A percentile compares a stretch with the other conserved stretches of the same genome.
phyloP scores from a whole-genome alignment of 2,888 invertebrate species.

The Chrysopilus asiliformis region DNA sequence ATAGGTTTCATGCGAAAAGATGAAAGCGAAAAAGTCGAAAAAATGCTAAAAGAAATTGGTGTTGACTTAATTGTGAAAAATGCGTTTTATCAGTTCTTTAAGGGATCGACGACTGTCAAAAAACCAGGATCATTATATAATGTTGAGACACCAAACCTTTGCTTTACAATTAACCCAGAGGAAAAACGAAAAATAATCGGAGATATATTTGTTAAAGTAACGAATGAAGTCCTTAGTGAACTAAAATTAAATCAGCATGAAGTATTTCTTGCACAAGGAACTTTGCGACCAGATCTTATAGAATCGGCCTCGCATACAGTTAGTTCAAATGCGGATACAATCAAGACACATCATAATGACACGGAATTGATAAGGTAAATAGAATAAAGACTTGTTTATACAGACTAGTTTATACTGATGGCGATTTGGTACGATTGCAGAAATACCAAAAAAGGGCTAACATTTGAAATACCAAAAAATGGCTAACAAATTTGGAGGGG shows the following conservation, averaged over 20 bases:
- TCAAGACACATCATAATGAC: constrained; percentile 99
- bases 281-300: constrained; percentile 92
- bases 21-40: constrained; percentile 80
- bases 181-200: constrained; percentile 98
- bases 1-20: constrained; percentile 84
- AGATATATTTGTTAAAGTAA: constrained; percentile 92
- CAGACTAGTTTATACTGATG: no score
- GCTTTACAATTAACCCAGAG: constrained; percentile 82
- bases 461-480: no score
- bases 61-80: constrained; percentile 66
- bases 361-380: constrained; percentile 75
- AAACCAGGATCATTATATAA: constrained; percentile 40
- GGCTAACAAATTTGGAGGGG: no score
- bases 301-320: constrained; percentile 87
- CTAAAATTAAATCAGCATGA: constrained; percentile 84
- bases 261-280: constrained; percentile 88
- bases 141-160: constrained; percentile 64
- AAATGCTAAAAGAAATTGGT: constrained; percentile 68
- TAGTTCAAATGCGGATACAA: constrained; percentile 82
- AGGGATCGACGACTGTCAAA: constrained; percentile 72
- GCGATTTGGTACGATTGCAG: no score
- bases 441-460: no score
- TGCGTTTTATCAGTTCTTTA: constrained; percentile 56
- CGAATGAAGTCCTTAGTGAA: constrained; percentile 78
- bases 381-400: no score